Evolutionary conservation across 2,113 vertebrate species (phyloP).

Genomic region (Tympanuchus pallidicinctus): DNA sequence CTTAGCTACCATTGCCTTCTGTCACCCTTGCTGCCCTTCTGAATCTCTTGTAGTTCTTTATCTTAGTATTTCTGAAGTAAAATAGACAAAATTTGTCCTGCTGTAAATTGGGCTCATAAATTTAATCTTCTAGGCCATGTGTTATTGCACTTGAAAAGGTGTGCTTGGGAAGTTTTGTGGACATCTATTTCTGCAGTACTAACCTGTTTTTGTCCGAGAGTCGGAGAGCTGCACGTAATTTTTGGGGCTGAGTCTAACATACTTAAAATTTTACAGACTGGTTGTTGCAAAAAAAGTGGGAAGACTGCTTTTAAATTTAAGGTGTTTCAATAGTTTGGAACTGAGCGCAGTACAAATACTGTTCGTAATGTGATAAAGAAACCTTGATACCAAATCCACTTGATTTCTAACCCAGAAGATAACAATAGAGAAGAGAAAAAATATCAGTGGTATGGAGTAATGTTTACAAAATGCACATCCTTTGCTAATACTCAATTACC

Average conservation of each 20-base stretch:
- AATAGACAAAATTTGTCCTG: neutral
- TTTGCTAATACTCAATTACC: rapidly evolving
- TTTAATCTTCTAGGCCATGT: neutral
- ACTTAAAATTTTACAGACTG: neutral
- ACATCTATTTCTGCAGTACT: neutral
- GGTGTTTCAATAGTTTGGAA: neutral
- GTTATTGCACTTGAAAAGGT: neutral
- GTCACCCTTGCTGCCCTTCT: neutral
- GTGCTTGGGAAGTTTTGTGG: neutral
- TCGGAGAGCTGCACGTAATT: neutral
- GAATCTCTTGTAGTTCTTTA: neutral
- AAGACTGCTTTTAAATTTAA: neutral
- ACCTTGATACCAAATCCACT: neutral
- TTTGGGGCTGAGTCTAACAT: neutral
- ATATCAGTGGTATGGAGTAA: neutral
- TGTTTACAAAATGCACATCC: neutral
- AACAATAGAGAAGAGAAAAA: neutral
- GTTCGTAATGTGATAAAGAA: neutral
- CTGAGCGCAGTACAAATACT: neutral
- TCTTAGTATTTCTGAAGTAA: neutral
- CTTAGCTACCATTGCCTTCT: neutral
- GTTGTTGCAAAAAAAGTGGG: neutral
- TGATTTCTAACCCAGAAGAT: neutral
- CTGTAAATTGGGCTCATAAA: neutral
- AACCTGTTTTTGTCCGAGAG: neutral